A percentile compares a stretch with the other conserved stretches of the same genome.
Evolutionary conservation across 2,113 vertebrate species (phyloP).

Genomic region (Poeciliopsis retropinna): DNA sequence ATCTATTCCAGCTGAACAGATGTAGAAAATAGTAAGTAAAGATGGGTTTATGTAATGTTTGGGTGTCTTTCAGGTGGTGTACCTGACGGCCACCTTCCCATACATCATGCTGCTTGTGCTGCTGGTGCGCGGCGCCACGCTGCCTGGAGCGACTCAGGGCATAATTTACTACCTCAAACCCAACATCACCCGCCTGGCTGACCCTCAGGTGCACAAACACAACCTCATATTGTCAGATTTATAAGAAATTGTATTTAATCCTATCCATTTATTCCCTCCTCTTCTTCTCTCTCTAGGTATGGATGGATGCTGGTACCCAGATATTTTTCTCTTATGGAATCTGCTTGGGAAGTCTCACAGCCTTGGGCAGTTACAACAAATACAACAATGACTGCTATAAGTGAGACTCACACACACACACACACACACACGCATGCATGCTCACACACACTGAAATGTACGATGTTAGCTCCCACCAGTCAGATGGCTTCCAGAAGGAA

Average conservation of each 20-base stretch:
- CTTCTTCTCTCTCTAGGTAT: slow-evolving; percentile 79
- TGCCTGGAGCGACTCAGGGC: slow-evolving; percentile 87
- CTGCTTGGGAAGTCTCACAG: slow-evolving; percentile 91
- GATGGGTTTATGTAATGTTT: neutral
- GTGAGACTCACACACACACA: slow-evolving; percentile 73
- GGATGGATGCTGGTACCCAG: slow-evolving; percentile 95
- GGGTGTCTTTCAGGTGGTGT: slow-evolving; percentile 85
- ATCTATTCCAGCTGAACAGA: neutral
- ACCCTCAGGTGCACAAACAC: slow-evolving; percentile 85
- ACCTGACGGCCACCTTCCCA: slow-evolving; percentile 93
- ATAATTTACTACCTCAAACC: slow-evolving; percentile 92
- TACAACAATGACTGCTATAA: slow-evolving; percentile 96
- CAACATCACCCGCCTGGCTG: slow-evolving; percentile 83
- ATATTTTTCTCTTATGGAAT: slow-evolving; percentile 95
- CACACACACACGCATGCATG: slow-evolving; percentile 1
- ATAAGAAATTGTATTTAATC: neutral
- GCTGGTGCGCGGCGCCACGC: slow-evolving; percentile 86
- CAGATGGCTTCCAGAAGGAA: slow-evolving; percentile 59
- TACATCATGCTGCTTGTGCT: slow-evolving; percentile 90
- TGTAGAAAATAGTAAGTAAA: too few relatives aligned
- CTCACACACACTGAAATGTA: slow-evolving; percentile 29
- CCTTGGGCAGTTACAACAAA: slow-evolving; percentile 95
- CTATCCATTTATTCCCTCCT: neutral
- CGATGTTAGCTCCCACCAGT: slow-evolving; percentile 31
- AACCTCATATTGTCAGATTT: neutral